A percentile compares a stretch with the other conserved stretches of the same genome.
phyloP scores from a whole-genome alignment of 2,888 invertebrate species.

The Drosophila tripunctata region DNA sequence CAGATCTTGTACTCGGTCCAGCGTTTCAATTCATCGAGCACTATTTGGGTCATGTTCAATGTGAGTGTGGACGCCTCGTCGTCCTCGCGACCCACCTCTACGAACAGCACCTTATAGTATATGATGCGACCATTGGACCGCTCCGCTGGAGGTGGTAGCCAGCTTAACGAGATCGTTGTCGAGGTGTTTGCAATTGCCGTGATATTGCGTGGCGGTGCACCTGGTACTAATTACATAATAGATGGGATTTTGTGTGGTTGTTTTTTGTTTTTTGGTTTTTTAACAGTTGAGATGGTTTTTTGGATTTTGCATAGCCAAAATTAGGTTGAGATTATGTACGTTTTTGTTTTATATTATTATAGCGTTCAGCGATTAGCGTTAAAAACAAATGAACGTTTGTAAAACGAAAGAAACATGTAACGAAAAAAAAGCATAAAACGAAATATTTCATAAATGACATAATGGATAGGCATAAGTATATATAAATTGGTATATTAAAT shows the following conservation, averaged over 20 bases:
- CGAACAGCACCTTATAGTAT: constrained; percentile 97
- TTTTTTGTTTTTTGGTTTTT: constrained; percentile 47
- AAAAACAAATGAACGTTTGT: constrained; percentile 48
- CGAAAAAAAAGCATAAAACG: constrained; percentile 71
- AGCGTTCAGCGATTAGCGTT: constrained; percentile 76
- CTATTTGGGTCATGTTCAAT: constrained; percentile 91
- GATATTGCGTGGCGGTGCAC: constrained; percentile 98
- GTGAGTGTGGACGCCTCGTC: constrained; percentile 92
- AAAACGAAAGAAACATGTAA: constrained; percentile 78
- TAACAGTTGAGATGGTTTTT: constrained; percentile 43
- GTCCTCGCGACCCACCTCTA: constrained; percentile 93
- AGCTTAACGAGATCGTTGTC: constrained; percentile 94
- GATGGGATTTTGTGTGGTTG: constrained; percentile 75
- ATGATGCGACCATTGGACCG: constrained; percentile 96
- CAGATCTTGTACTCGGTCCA: constrained; percentile 99
- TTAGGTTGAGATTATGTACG: constrained; percentile 33
- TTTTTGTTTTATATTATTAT: constrained; percentile 37
- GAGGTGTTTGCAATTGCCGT: constrained; percentile 94
- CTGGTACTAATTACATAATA: constrained; percentile 91
- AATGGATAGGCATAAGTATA: constrained; percentile 48
- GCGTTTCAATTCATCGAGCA: constrained; percentile 94
- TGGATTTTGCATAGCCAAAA: constrained; percentile 53
- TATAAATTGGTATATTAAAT: constrained; percentile 37
- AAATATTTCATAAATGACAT: constrained; percentile 49
- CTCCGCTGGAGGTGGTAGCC: constrained; percentile 96